phyloP scores from a whole-genome alignment of 2,113 vertebrate genomes.

The Melanotaenia duboulayi region DNA sequence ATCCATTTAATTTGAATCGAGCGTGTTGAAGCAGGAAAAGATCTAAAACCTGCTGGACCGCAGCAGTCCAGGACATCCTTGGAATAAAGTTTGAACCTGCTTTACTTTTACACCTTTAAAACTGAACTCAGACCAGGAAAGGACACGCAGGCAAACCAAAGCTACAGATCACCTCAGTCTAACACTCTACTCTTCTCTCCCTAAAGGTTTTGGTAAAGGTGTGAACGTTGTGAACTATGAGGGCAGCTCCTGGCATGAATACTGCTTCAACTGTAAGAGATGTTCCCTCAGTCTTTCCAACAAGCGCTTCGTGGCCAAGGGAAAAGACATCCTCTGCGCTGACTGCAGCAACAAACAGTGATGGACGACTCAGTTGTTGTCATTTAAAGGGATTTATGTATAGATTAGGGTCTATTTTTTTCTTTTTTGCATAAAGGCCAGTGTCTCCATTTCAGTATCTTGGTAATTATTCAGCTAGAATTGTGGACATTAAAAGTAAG shows the following conservation, averaged over 20 bases:
- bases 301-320: slow-evolving; percentile 90
- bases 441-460: slow-evolving; percentile 15
- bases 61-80: too few species aligned
- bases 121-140: neutral
- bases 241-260: slow-evolving; percentile 94
- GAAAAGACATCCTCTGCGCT: slow-evolving; percentile 89
- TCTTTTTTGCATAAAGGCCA: neutral
- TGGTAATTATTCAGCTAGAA: neutral
- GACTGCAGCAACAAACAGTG: slow-evolving; percentile 91
- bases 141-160: slow-evolving; percentile 1
- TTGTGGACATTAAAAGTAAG: neutral
- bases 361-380: slow-evolving; percentile 5
- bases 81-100: neutral
- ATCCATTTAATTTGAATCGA: too few species aligned
- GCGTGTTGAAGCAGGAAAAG: too few species aligned
- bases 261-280: slow-evolving; percentile 97
- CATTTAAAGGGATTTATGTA: too few species aligned
- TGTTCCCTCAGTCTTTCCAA: slow-evolving; percentile 92
- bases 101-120: neutral
- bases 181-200: slow-evolving; percentile 3
- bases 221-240: slow-evolving; percentile 96
- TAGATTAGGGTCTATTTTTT: neutral
- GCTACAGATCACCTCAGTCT: neutral
- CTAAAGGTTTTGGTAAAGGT: slow-evolving; percentile 89
- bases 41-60: too few species aligned